Evolutionary conservation across 2,113 vertebrate genomes (phyloP).

Genomic region (human (Homo sapiens)): DNA sequence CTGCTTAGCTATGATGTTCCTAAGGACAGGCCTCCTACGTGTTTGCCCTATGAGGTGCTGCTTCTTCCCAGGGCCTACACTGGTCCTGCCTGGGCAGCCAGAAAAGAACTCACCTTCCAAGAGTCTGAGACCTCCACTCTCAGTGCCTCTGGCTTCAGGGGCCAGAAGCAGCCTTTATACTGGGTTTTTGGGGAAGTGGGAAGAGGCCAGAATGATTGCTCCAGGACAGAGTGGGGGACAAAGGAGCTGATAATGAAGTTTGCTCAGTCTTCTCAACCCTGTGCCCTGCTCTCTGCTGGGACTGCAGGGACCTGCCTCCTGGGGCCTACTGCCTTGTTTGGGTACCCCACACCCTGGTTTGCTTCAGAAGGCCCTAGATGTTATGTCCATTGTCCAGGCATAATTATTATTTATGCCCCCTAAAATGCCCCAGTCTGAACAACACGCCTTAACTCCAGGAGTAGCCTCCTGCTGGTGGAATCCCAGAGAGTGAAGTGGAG

Average conservation of each 20-base stretch:
- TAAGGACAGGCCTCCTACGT: not conserved
- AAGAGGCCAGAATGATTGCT: conserved; percentile 27
- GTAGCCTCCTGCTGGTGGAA: not conserved
- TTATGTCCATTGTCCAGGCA: not conserved
- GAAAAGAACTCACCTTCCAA: not conserved
- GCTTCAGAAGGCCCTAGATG: not conserved
- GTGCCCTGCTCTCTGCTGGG: not conserved
- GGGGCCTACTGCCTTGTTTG: not conserved
- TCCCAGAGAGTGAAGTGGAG: not conserved
- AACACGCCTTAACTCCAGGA: not conserved
- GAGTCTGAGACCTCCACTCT: not conserved
- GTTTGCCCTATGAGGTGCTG: rapidly evolving
- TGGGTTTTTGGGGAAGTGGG: conserved; percentile 49
- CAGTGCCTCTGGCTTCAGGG: not conserved
- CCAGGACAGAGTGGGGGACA: not conserved
- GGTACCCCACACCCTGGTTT: rapidly evolving
- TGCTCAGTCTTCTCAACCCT: not conserved
- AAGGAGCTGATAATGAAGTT: not conserved
- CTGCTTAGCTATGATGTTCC: rapidly evolving
- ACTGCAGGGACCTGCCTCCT: not conserved
- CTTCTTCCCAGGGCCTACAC: not conserved
- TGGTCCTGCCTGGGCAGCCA: rapidly evolving
- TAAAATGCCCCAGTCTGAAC: not conserved
- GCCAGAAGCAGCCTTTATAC: conserved; percentile 33
- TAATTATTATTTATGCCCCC: too few relatives aligned